Conservation (phyloP, 1,140 invertebrate species). For the Melanaphis sacchari region DNA sequence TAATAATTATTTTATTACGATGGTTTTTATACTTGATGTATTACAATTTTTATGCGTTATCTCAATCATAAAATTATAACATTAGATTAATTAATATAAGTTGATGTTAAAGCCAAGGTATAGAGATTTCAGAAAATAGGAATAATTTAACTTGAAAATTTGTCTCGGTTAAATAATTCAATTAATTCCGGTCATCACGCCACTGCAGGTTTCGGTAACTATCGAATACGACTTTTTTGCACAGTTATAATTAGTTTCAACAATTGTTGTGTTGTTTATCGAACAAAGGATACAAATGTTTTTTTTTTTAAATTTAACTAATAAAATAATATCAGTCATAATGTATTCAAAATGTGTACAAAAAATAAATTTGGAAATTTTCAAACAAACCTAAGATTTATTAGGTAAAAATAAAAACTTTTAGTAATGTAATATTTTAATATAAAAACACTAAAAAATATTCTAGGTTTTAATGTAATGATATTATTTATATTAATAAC, state of each 20-base stretch:
- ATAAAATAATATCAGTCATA: too few relatives aligned
- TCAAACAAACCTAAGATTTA: neutral
- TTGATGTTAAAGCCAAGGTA: neutral
- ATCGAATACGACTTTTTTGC: neutral
- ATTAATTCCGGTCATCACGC: neutral
- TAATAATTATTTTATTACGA: too few relatives aligned
- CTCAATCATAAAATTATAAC: neutral
- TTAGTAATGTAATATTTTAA: neutral
- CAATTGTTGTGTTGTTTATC: neutral
- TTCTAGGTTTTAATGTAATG: neutral
- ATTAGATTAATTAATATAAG: neutral
- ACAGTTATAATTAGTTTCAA: neutral
- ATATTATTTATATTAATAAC: neutral
- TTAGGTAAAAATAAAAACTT: neutral
- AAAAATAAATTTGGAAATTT: neutral
- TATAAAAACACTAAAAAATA: neutral
- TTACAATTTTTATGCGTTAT: neutral
- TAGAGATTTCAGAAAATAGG: neutral
- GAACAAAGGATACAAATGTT: neutral
- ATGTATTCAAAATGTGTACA: neutral
- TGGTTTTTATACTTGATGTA: neutral
- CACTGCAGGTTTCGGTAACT: neutral
- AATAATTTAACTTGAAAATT: neutral
- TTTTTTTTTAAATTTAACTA: neutral
- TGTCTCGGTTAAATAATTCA: neutral